A percentile compares a stretch with the other conserved stretches of the same genome.
Conservation (phyloP, 2,113 vertebrate species). For the Lota lota region DNA sequence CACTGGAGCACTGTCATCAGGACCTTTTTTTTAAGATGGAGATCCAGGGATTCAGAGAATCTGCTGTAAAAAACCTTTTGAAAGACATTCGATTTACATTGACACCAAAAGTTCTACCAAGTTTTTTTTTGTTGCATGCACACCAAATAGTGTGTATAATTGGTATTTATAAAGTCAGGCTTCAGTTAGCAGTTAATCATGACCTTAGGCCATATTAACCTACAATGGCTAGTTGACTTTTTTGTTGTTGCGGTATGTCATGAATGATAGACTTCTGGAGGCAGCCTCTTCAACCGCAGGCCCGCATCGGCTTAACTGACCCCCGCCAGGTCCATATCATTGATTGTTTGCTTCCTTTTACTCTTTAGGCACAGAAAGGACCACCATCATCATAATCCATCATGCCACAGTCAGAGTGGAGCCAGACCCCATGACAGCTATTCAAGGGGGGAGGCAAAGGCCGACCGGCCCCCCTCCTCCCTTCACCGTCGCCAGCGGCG, state of each 20-base stretch:
- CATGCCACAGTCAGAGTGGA: slow-evolving; percentile 75
- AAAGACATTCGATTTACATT: no score
- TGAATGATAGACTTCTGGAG: background rate
- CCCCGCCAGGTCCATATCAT: slow-evolving; percentile 27
- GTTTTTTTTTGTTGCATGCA: no score
- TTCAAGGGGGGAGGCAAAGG: slow-evolving; percentile 67
- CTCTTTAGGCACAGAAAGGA: slow-evolving; percentile 71
- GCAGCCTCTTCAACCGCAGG: background rate
- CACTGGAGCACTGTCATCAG: slow-evolving; percentile 28
- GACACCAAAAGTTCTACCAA: no score
- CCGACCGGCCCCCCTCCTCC: slow-evolving; percentile 40
- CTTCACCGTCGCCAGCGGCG: slow-evolving; percentile 54
- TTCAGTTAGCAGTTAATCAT: no score
- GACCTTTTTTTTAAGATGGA: background rate
- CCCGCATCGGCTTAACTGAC: slow-evolving; percentile 19
- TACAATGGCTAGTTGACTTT: background rate
- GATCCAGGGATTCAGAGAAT: background rate
- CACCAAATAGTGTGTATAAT: no score
- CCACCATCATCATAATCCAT: slow-evolving; percentile 75
- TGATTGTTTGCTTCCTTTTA: slow-evolving; percentile 63
- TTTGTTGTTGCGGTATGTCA: background rate
- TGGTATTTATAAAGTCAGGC: no score
- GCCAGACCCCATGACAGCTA: slow-evolving; percentile 70
- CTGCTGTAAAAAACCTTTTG: no score
- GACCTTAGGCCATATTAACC: no score